Percentiles rank a stretch among this genome's conserved stretches.
Conservation (phyloP, 2,888 invertebrate species). For the Salpingus planirostris region DNA sequence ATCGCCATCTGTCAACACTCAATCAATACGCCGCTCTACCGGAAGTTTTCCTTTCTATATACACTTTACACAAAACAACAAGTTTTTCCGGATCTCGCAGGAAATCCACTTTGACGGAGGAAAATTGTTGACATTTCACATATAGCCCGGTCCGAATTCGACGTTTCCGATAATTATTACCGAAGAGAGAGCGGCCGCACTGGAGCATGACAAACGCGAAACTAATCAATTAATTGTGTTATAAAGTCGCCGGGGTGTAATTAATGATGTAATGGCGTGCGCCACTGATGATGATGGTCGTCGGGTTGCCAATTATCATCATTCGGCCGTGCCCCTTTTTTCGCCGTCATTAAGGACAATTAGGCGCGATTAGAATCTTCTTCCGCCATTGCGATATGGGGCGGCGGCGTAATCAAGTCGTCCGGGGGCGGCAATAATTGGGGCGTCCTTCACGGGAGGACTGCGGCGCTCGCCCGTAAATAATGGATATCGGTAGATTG, state of each 20-base stretch:
- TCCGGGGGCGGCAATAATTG: too few relatives aligned
- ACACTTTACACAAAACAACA: background rate
- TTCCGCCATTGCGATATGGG: too few relatives aligned
- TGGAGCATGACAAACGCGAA: slow-evolving; percentile 2
- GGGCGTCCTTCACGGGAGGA: too few relatives aligned
- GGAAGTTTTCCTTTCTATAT: slow-evolving; percentile 10
- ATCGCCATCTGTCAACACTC: slow-evolving; percentile 31
- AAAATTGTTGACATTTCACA: background rate
- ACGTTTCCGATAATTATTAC: too few relatives aligned
- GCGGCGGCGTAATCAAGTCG: too few relatives aligned
- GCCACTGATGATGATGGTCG: background rate
- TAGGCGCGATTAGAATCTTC: background rate
- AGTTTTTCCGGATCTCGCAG: background rate
- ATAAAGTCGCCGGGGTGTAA: background rate
- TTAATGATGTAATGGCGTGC: slow-evolving; percentile 3
- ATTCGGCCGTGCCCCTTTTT: background rate
- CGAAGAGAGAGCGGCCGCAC: too few relatives aligned
- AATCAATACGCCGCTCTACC: slow-evolving; percentile 25
- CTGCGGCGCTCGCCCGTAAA: slow-evolving; percentile 29
- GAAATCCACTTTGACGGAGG: background rate
- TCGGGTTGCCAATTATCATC: slow-evolving; percentile 1
- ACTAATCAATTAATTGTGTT: slow-evolving; percentile 13
- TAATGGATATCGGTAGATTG: slow-evolving; percentile 39
- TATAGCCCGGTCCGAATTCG: too few relatives aligned
- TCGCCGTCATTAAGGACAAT: background rate